phyloP scores from a whole-genome alignment of 2,888 invertebrate genomes.

The Cantharis rufa region DNA sequence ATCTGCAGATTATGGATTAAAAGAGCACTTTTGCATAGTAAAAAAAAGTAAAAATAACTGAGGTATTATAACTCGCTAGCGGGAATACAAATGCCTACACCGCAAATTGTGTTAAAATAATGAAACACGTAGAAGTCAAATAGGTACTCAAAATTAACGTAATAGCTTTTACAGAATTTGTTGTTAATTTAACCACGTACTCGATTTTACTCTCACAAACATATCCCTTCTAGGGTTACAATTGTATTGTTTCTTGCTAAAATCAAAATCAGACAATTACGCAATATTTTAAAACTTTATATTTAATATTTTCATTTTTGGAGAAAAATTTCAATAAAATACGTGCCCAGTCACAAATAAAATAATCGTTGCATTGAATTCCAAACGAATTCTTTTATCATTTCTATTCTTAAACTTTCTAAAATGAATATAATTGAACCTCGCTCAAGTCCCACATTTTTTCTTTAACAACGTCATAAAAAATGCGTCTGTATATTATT shows the following conservation, averaged over 20 bases:
- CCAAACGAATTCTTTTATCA: constrained; percentile 12
- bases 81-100: background rate
- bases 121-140: too few species aligned
- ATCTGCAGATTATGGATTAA: background rate
- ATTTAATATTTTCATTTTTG: constrained; percentile 3
- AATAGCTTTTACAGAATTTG: too few species aligned
- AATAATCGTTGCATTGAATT: constrained; percentile 21
- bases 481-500: background rate
- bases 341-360: constrained; percentile 10
- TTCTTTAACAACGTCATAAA: background rate
- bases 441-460: constrained; percentile 2
- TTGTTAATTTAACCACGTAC: background rate
- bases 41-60: background rate
- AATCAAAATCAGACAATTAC: background rate
- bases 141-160: too few species aligned
- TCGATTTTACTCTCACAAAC: background rate
- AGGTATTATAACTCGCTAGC: background rate
- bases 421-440: constrained; percentile 21
- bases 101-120: background rate
- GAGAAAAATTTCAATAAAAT: constrained; percentile 14
- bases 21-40: background rate
- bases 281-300: background rate
- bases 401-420: background rate
- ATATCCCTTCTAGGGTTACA: background rate
- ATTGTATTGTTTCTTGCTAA: background rate